Conservation (phyloP, 2,113 vertebrate species). For the Trogon surrucura region DNA sequence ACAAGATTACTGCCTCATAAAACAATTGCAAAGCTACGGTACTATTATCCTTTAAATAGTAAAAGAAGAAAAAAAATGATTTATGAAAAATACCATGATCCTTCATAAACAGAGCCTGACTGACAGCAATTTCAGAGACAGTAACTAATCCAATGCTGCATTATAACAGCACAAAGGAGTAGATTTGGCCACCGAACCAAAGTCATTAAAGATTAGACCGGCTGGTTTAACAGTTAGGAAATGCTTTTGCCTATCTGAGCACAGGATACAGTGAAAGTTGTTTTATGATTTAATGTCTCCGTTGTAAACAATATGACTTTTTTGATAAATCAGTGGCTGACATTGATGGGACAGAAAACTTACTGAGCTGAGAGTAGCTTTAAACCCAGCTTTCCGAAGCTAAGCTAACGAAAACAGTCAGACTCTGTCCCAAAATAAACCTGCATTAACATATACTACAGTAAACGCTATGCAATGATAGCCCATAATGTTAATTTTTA, state of each 20-base stretch:
- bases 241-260: constrained; percentile 67
- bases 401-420: neutral
- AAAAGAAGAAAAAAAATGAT: constrained; percentile 48
- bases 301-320: constrained; percentile 65
- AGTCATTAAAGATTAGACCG: constrained; percentile 70
- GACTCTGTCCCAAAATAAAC: neutral
- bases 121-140: constrained; percentile 34
- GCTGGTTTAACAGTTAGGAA: constrained; percentile 73
- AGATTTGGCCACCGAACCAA: constrained; percentile 65
- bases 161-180: constrained; percentile 47
- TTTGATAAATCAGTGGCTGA: constrained; percentile 55
- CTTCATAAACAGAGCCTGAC: constrained; percentile 40
- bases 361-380: constrained; percentile 32
- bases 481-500: neutral
- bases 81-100: constrained; percentile 63
- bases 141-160: constrained; percentile 44
- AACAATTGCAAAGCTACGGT: constrained; percentile 63
- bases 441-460: neutral
- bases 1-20: constrained; percentile 68
- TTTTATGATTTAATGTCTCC: constrained; percentile 62
- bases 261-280: constrained; percentile 55
- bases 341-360: constrained; percentile 59
- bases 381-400: constrained; percentile 55
- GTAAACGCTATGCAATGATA: neutral
- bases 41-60: constrained; percentile 58